phyloP scores from a whole-genome alignment of 2,888 invertebrate genomes.

The Patella depressa region DNA sequence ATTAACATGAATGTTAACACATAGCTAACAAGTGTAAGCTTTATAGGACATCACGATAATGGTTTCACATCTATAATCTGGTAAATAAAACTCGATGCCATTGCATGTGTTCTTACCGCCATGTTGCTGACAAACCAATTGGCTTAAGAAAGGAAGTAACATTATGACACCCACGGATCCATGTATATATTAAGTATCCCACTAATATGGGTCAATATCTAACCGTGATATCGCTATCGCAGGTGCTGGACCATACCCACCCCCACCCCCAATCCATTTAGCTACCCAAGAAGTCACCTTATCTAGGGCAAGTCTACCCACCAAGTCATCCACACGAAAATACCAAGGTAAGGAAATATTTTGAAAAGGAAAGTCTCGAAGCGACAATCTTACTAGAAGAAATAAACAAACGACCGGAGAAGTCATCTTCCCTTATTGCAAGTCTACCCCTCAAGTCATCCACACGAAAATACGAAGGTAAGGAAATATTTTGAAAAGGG shows the following conservation, averaged over 20 bases:
- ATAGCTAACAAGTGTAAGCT: no score
- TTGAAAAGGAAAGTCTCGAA: no score
- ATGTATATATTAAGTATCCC: conserved; percentile 62
- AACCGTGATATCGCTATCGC: conserved; percentile 55
- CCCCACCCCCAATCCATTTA: conserved; percentile 28
- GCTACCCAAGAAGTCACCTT: conserved; percentile 38
- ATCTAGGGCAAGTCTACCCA: conserved; percentile 43
- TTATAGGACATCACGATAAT: no score
- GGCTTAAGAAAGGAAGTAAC: conserved; percentile 66
- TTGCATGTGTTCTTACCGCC: conserved; percentile 48
- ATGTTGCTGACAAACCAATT: conserved; percentile 62
- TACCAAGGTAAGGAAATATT: conserved; percentile 37
- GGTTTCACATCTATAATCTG: no score
- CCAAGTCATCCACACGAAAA: conserved; percentile 58
- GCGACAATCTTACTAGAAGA: no score
- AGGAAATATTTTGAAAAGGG: conserved; percentile 57
- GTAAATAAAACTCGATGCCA: neutral
- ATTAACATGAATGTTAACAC: no score
- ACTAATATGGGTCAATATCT: conserved; percentile 56
- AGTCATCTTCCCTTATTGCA: no score
- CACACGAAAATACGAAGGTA: no score
- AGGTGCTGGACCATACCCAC: conserved; percentile 50
- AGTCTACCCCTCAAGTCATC: no score
- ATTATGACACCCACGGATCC: conserved; percentile 55
- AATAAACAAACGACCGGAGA: no score